Conservation (phyloP, 2,888 invertebrate species). For the Dichetophora obliterata region DNA sequence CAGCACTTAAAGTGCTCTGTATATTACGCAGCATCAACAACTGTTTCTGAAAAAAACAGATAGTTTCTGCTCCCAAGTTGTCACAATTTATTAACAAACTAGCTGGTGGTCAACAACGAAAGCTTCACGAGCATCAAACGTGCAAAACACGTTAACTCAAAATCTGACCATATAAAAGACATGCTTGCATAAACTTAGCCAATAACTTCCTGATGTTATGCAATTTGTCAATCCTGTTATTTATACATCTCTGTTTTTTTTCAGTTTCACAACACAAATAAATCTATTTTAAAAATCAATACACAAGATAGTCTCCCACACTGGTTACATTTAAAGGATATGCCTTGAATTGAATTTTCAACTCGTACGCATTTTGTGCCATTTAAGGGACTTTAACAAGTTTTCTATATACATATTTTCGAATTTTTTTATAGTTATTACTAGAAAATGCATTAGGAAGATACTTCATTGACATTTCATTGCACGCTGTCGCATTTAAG, state of each 20-base stretch:
- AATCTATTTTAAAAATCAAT: background rate
- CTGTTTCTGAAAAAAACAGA: background rate
- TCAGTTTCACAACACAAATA: background rate
- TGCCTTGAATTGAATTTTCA: background rate
- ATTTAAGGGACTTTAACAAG: background rate
- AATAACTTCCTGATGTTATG: conserved; percentile 29
- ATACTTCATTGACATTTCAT: background rate
- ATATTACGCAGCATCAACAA: background rate
- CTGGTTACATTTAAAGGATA: background rate
- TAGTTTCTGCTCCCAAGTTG: background rate
- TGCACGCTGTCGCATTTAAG: background rate
- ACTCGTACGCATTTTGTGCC: background rate
- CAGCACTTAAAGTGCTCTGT: background rate
- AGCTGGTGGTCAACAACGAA: background rate
- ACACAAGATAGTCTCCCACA: no score
- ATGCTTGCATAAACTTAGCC: conserved; percentile 6
- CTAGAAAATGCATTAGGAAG: background rate
- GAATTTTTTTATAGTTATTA: background rate
- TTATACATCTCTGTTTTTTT: background rate
- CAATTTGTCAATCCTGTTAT: conserved; percentile 32
- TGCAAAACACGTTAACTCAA: background rate
- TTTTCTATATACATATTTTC: background rate
- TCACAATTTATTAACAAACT: conserved; percentile 16
- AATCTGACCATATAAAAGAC: background rate
- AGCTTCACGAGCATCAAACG: background rate